Conservation (phyloP, 2,797 vertebrate species). For the Gorsachius magnificus region DNA sequence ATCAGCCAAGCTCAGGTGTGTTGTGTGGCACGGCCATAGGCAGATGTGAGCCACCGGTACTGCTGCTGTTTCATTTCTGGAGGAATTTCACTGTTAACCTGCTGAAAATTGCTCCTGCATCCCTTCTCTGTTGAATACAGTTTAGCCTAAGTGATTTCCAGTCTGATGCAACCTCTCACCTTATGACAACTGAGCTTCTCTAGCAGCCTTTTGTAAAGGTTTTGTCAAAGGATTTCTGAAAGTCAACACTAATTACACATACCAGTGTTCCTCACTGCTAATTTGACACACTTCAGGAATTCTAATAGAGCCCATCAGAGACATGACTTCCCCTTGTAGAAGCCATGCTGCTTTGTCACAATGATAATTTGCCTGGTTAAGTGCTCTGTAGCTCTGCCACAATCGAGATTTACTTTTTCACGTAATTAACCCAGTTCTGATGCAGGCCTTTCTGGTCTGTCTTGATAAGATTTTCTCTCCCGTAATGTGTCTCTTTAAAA, state of each 20-base stretch:
- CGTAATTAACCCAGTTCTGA: not conserved
- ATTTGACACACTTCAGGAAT: slow-evolving; percentile 54
- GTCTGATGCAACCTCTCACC: not conserved
- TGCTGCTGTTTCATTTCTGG: not conserved
- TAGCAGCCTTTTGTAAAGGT: slow-evolving; percentile 24
- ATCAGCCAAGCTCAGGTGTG: not conserved
- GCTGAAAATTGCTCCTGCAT: not conserved
- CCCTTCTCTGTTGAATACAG: not conserved
- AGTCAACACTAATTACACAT: slow-evolving; percentile 30
- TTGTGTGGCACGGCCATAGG: not conserved
- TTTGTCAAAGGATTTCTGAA: slow-evolving; percentile 54
- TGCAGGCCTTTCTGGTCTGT: slow-evolving; percentile 3
- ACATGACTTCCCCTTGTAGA: slow-evolving; percentile 11
- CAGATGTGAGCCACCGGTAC: not conserved
- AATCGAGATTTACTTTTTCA: not conserved
- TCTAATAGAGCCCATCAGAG: slow-evolving; percentile 26
- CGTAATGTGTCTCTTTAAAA: not conserved
- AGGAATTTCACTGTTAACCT: not conserved
- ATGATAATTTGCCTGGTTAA: slow-evolving; percentile 37
- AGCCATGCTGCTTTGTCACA: slow-evolving; percentile 10
- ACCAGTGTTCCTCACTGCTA: slow-evolving; percentile 21
- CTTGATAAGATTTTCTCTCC: slow-evolving; percentile 12
- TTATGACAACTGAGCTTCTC: not conserved
- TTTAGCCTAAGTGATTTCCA: not conserved
- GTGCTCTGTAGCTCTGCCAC: not conserved